phyloP scores from a whole-genome alignment of 1,140 invertebrate genomes.

The Muscidifurax raptorellus region DNA sequence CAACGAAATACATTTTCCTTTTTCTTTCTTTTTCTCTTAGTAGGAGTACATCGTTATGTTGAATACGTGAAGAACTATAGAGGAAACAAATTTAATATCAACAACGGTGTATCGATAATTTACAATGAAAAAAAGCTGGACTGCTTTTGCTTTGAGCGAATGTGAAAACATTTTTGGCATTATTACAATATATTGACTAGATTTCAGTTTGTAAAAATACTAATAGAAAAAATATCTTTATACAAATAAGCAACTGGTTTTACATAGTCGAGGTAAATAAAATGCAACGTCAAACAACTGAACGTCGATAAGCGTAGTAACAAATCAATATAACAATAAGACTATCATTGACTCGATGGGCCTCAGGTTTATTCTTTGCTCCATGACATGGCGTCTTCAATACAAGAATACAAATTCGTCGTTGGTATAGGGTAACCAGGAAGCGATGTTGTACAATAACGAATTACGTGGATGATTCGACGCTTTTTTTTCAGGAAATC shows the following conservation, averaged over 20 bases:
- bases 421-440: neutral
- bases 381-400: neutral
- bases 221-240: too few relatives aligned
- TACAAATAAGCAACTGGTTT: too few relatives aligned
- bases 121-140: neutral
- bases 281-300: too few relatives aligned
- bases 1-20: conserved; percentile 32
- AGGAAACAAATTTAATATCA: neutral
- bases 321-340: neutral
- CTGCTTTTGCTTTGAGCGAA: neutral
- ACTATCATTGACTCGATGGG: neutral
- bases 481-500: neutral
- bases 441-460: neutral
- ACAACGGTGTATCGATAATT: neutral
- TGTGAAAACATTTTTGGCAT: neutral
- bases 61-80: neutral
- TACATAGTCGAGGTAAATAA: too few relatives aligned
- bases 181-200: conserved; percentile 32
- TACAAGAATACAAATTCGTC: neutral
- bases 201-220: neutral
- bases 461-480: neutral
- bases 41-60: neutral
- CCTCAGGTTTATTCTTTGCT: neutral
- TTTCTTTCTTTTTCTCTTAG: neutral
- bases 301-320: neutral